Conservation (phyloP, 37 sponge, comb jelly and placozoan genomes). For the Beroe ovata region DNA sequence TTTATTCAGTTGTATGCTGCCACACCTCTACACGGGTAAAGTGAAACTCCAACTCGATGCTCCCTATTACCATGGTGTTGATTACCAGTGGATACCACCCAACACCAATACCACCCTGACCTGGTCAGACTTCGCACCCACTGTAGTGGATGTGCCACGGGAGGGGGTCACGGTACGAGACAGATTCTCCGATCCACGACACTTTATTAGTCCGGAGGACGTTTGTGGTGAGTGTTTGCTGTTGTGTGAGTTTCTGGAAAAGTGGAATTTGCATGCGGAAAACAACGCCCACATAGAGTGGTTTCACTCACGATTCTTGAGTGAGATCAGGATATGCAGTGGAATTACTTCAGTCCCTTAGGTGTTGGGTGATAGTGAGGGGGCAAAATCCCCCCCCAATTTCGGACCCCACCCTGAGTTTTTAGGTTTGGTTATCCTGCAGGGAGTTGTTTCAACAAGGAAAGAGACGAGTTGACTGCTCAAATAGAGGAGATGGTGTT, state of each 20-base stretch:
- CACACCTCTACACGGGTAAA: constrained; percentile 20
- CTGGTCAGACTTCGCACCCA: constrained; percentile 13
- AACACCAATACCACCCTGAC: neutral
- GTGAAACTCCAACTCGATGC: neutral
- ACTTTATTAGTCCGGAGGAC: neutral
- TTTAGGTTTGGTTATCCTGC: no score
- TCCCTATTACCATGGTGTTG: neutral
- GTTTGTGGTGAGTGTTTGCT: constrained; percentile 12
- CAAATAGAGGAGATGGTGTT: neutral
- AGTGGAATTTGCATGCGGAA: no score
- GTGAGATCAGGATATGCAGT: no score
- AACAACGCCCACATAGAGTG: no score
- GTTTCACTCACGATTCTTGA: no score
- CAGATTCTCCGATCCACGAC: neutral
- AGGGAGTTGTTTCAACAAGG: neutral
- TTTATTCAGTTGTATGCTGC: constrained; percentile 34
- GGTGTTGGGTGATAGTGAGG: no score
- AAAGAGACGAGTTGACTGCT: neutral
- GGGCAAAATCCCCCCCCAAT: no score
- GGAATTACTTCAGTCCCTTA: no score
- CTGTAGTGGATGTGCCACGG: neutral
- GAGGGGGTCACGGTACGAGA: constrained; percentile 16
- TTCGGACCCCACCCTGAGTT: no score
- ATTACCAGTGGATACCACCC: no score
- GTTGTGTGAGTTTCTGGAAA: no score